phyloP scores from a whole-genome alignment of 1,140 invertebrate species.

The Calycopis cecrops region DNA sequence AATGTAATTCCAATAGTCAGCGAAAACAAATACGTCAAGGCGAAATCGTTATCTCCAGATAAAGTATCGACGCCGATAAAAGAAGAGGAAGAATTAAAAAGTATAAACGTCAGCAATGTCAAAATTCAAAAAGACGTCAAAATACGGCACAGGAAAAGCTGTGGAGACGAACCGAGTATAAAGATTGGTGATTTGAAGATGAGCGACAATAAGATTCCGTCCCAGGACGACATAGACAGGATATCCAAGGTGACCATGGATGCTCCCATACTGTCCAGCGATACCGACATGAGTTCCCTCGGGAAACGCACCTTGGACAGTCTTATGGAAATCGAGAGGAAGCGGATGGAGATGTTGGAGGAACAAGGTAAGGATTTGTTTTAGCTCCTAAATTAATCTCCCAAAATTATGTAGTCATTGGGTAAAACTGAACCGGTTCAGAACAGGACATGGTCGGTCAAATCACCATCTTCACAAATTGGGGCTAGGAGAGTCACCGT shows the following conservation, averaged over 20 bases:
- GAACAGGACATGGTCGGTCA: too few species aligned
- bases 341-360: slow-evolving; percentile 89
- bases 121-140: slow-evolving; percentile 28
- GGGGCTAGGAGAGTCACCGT: too few species aligned
- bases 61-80: slow-evolving; percentile 47
- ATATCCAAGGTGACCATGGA: slow-evolving; percentile 90
- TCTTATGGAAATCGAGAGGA: slow-evolving; percentile 91
- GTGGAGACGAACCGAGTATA: slow-evolving; percentile 61
- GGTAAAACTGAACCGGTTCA: too few species aligned
- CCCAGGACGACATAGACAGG: slow-evolving; percentile 90
- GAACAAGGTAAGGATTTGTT: slow-evolving; percentile 84
- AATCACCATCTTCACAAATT: too few species aligned
- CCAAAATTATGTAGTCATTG: too few species aligned
- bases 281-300: slow-evolving; percentile 80
- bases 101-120: slow-evolving; percentile 23
- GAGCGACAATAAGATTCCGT: slow-evolving; percentile 76
- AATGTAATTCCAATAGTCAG: slow-evolving; percentile 45
- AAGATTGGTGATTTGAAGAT: slow-evolving; percentile 42
- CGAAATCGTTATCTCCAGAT: slow-evolving; percentile 60
- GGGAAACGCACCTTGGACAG: slow-evolving; percentile 91
- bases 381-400: not conserved
- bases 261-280: slow-evolving; percentile 81
- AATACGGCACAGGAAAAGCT: slow-evolving; percentile 64
- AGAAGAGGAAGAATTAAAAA: slow-evolving; percentile 41
- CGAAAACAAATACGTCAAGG: slow-evolving; percentile 68